Percentiles rank a stretch among this genome's conserved stretches.
Evolutionary conservation across 2,888 invertebrate genomes (phyloP).

Genomic region (Epiblema foenella): DNA sequence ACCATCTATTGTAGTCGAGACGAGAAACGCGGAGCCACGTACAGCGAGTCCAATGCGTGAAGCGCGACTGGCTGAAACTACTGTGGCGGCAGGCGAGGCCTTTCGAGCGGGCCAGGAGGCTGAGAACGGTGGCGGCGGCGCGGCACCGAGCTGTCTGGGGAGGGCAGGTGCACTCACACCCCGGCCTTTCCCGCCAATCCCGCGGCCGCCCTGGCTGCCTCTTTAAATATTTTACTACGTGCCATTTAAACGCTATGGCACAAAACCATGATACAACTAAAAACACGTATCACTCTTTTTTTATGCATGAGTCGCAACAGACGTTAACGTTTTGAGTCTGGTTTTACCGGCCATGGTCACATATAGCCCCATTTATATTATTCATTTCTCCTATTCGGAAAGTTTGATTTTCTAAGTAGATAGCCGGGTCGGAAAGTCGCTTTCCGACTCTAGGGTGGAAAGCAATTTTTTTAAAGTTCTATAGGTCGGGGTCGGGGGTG

Average conservation of each 20-base stretch:
- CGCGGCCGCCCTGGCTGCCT: background rate
- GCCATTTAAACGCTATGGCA: conserved; percentile 10
- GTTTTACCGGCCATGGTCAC: background rate
- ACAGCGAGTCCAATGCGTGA: conserved; percentile 19
- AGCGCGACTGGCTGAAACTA: conserved; percentile 39
- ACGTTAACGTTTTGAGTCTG: background rate
- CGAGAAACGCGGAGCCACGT: background rate
- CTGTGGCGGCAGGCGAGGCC: conserved; percentile 25
- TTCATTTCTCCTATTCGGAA: too few relatives aligned
- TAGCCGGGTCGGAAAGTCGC: too few relatives aligned
- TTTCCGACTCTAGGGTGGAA: too few relatives aligned
- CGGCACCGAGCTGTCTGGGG: conserved; percentile 36
- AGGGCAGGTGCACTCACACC: conserved; percentile 29
- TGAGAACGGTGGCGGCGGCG: conserved; percentile 15
- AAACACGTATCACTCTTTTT: background rate
- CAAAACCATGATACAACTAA: background rate
- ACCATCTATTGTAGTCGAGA: background rate
- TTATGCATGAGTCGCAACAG: background rate
- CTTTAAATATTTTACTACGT: conserved; percentile 27
- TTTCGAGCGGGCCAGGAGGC: conserved; percentile 12
- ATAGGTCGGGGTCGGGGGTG: too few relatives aligned
- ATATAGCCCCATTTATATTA: too few relatives aligned
- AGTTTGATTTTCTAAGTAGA: too few relatives aligned
- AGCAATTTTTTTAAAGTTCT: too few relatives aligned
- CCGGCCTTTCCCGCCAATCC: conserved; percentile 1